A percentile compares a stretch with the other conserved stretches of the same genome.
Conservation (phyloP, 1,140 invertebrate genomes). For the Anthonomus grandis region DNA sequence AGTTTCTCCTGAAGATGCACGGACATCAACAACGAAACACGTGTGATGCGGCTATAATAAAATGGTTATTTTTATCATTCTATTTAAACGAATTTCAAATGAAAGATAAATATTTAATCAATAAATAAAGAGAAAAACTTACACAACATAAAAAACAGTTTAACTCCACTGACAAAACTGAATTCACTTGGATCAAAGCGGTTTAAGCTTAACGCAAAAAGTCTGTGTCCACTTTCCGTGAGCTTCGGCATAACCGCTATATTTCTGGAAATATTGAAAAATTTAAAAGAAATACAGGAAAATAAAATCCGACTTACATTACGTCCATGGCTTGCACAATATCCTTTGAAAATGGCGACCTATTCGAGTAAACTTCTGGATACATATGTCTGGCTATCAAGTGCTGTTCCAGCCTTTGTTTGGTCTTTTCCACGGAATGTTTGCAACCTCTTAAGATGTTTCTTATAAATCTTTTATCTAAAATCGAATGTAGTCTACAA, state of each 20-base stretch:
- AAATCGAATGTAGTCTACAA: no score
- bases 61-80: no score
- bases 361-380: conserved; percentile 45
- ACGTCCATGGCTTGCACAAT: conserved; percentile 36
- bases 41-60: no score
- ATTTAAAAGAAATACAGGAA: not conserved
- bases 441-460: conserved; percentile 49
- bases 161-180: conserved; percentile 53
- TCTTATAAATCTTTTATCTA: conserved; percentile 46
- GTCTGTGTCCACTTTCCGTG: conserved; percentile 55
- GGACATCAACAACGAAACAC: no score
- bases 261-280: conserved; percentile 24
- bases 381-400: conserved; percentile 42
- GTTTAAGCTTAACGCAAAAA: conserved; percentile 54
- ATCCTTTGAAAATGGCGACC: conserved; percentile 41
- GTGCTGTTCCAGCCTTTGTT: conserved; percentile 48
- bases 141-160: conserved; percentile 55
- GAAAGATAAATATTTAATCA: no score
- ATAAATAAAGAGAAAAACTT: no score
- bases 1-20: no score
- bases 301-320: conserved; percentile 37
- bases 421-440: conserved; percentile 47
- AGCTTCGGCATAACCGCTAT: conserved; percentile 52
- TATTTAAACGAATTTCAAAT: no score
- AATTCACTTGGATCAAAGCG: conserved; percentile 56